Conservation (phyloP, 1,140 invertebrate species). For the Diplogasteroides magnus region DNA sequence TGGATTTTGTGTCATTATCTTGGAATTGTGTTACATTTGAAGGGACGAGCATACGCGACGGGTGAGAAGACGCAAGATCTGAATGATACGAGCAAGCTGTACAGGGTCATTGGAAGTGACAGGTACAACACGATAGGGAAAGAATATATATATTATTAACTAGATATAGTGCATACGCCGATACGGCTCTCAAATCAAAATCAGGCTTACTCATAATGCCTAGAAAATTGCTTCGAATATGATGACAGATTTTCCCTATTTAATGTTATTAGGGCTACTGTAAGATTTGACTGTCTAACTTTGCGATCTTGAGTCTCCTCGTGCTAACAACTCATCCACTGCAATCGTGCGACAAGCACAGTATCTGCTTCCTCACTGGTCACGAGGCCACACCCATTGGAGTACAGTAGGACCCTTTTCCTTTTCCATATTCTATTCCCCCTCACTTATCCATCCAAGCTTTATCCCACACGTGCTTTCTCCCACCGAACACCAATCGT, state of each 20-base stretch:
- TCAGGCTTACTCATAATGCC: too few species aligned
- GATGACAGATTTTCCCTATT: too few species aligned
- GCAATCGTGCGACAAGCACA: slow-evolving; percentile 3
- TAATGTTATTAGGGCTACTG: too few species aligned
- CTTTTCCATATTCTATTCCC: not conserved
- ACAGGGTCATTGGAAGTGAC: slow-evolving; percentile 30
- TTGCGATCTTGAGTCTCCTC: slow-evolving; percentile 9
- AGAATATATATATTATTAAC: too few species aligned
- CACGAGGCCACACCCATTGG: slow-evolving; percentile 11
- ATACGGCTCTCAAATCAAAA: too few species aligned
- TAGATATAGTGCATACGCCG: too few species aligned
- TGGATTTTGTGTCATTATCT: slow-evolving; percentile 16
- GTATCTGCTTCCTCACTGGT: slow-evolving; percentile 12
- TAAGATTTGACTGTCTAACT: too few species aligned
- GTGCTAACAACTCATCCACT: slow-evolving; percentile 4
- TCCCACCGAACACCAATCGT: too few species aligned
- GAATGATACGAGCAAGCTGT: slow-evolving; percentile 19
- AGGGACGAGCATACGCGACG: slow-evolving; percentile 5
- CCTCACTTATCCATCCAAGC: not conserved
- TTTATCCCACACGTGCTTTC: too few species aligned
- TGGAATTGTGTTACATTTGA: slow-evolving; percentile 3
- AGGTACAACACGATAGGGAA: slow-evolving; percentile 9
- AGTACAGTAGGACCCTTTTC: not conserved
- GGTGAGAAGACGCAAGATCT: slow-evolving; percentile 31
- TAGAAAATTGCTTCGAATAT: too few species aligned